Evolutionary conservation across 2,888 invertebrate genomes (phyloP).

Genomic region (Drosophila mulleri): DNA sequence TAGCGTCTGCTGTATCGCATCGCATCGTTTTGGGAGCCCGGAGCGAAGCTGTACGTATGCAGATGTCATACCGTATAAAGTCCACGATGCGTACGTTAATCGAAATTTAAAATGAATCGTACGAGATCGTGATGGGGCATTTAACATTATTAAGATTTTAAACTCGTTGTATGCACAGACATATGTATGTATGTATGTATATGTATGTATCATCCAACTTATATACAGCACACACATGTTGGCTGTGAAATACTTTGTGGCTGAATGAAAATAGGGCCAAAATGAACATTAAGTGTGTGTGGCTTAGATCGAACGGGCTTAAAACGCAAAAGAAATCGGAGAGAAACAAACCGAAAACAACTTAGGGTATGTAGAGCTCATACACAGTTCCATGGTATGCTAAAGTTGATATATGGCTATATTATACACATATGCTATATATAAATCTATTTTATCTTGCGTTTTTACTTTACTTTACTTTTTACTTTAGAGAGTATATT

Average conservation of each 20-base stretch:
- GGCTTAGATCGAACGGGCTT: constrained; percentile 10
- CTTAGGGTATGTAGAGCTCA: background rate
- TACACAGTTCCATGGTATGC: background rate
- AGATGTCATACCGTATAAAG: constrained; percentile 33
- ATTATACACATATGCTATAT: background rate
- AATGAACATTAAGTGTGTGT: constrained; percentile 8
- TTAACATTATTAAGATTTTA: constrained; percentile 72
- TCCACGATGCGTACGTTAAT: constrained; percentile 53
- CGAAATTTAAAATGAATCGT: constrained; percentile 62
- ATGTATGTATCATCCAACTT: background rate
- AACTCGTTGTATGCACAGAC: constrained; percentile 27
- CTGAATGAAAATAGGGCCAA: constrained; percentile 29
- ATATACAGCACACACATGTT: constrained; percentile 4
- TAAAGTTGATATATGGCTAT: background rate
- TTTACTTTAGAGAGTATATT: background rate
- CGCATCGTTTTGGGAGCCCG: constrained; percentile 21
- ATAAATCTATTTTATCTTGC: background rate
- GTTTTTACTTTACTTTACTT: background rate
- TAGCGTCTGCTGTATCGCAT: constrained; percentile 51
- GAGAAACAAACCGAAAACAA: background rate
- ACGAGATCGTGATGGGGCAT: constrained; percentile 67
- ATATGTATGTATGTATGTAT: background rate
- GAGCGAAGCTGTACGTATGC: constrained; percentile 11
- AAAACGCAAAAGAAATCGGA: constrained; percentile 6
- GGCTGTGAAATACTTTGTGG: constrained; percentile 20